These are phyloP conservation scores for Ooceraea biroi DNA, from an alignment of 1,140 invertebrate species.

Conservation along the genomic window DNA sequence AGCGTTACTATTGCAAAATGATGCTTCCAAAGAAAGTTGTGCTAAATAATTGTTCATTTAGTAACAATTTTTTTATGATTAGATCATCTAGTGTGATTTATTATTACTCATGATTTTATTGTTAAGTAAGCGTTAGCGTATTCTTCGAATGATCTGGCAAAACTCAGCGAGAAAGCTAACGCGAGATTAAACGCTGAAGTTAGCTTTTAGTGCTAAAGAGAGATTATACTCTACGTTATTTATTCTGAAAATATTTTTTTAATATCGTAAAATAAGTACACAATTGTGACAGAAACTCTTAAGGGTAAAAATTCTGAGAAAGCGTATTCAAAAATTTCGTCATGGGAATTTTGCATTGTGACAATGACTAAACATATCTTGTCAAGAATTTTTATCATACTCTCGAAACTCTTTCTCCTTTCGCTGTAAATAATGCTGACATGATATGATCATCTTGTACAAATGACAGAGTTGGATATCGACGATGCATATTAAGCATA, in stretches of 20 bases:
- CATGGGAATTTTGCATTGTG: conserved; percentile 26
- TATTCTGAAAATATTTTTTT: conserved; percentile 32
- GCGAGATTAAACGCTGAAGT: conserved; percentile 1
- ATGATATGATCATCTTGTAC: conserved; percentile 38
- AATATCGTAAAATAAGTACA: neutral
- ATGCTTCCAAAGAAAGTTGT: conserved; percentile 36
- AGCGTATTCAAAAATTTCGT: conserved; percentile 36
- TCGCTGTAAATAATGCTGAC: conserved; percentile 49
- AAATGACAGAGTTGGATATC: conserved; percentile 19
- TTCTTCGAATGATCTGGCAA: conserved; percentile 33
- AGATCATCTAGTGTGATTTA: neutral
- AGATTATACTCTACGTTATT: neutral
- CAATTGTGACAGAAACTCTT: conserved; percentile 1
- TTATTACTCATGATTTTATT: conserved; percentile 16
- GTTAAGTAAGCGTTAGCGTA: neutral
- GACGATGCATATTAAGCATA: conserved; percentile 3
- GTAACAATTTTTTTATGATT: conserved; percentile 11
- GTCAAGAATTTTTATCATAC: conserved; percentile 20
- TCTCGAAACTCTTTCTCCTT: conserved; percentile 28
- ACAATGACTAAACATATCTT: conserved; percentile 64
- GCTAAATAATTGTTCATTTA: conserved; percentile 33
- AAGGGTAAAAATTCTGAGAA: neutral
- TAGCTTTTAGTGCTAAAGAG: neutral
- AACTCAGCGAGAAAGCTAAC: conserved; percentile 7
- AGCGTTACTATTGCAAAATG: conserved; percentile 6